Conservation (phyloP, 2,888 invertebrate genomes). For the Acholoe squamosa region DNA sequence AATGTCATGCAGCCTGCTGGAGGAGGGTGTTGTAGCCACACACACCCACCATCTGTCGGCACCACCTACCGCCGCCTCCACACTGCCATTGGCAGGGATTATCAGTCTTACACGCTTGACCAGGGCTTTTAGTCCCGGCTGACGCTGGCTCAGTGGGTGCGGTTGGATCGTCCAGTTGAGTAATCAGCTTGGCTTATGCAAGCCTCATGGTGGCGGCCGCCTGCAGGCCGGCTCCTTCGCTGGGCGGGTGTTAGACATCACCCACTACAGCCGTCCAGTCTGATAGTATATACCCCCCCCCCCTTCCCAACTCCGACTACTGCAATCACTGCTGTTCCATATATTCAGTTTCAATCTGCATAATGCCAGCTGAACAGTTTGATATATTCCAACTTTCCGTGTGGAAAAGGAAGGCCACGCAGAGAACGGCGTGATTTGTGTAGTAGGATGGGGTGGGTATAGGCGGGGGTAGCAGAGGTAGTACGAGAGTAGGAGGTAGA, state of each 20-base stretch:
- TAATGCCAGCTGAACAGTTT: conserved; percentile 19
- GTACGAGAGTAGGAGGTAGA: not conserved
- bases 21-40: not conserved
- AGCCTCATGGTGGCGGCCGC: not conserved
- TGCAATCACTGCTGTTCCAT: not conserved
- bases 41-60: conserved; percentile 2
- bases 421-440: conserved; percentile 20
- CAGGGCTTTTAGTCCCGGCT: not conserved
- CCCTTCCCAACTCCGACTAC: not conserved
- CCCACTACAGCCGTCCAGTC: not conserved
- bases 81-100: not conserved
- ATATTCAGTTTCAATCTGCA: not conserved
- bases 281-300: not conserved
- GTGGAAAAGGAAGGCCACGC: not conserved
- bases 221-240: not conserved
- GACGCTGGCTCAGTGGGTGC: not conserved
- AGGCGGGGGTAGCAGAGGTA: not conserved
- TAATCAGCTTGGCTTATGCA: conserved; percentile 52
- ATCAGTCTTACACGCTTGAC: conserved; percentile 36
- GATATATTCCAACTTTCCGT: conserved; percentile 28
- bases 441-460: not conserved
- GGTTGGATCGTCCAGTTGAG: conserved; percentile 23
- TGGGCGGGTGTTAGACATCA: not conserved
- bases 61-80: not conserved
- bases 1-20: not conserved